These are phyloP conservation scores for Anas bahamensis DNA, from an alignment of 2,797 vertebrate genomes.

Conservation along the genomic window DNA sequence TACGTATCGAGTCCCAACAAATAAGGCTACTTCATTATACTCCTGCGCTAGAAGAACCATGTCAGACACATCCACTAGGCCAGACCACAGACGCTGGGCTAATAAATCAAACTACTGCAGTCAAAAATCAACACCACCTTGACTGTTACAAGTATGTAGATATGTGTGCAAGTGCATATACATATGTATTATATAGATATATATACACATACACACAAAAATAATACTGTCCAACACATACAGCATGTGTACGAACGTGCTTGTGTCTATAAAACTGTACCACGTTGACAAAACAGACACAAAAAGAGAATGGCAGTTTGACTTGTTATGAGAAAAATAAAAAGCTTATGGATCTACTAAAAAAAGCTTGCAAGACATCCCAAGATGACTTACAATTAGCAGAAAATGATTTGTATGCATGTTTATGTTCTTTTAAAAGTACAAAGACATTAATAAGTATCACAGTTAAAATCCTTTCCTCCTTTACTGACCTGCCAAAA, in stretches of 20 bases:
- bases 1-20: not conserved
- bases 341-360: not conserved
- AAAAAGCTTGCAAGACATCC: not conserved
- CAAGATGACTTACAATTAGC: not conserved
- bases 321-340: not conserved
- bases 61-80: not conserved
- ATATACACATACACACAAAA: not conserved
- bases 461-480: not conserved
- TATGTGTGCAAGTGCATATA: fast-evolving
- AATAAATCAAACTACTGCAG: not conserved
- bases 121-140: not conserved
- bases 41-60: not conserved
- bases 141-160: not conserved
- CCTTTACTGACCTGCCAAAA: conserved; percentile 55
- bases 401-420: not conserved
- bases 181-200: not conserved
- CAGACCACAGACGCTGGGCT: not conserved
- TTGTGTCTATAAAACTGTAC: not conserved
- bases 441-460: not conserved
- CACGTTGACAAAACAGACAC: not conserved
- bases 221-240: not conserved
- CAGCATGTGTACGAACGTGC: fast-evolving
- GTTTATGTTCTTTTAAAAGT: conserved; percentile 11
- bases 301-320: not conserved
- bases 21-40: not conserved